A percentile compares a stretch with the other conserved stretches of the same genome.
Conservation (phyloP, 2,113 vertebrate species). For the Connochaetes taurinus region DNA sequence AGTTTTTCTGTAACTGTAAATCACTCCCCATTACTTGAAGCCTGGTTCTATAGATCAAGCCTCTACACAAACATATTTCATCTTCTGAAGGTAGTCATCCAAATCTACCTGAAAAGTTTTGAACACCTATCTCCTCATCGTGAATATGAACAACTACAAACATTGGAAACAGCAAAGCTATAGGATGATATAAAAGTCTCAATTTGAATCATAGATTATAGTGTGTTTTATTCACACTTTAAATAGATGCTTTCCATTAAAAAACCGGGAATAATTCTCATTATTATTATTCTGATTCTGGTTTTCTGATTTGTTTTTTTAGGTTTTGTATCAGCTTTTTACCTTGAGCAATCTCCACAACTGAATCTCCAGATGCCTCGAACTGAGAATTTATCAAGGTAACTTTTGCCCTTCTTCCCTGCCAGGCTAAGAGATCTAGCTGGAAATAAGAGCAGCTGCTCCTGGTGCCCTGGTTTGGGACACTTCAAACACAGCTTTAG, state of each 20-base stretch:
- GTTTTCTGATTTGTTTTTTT: background rate
- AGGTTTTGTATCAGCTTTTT: background rate
- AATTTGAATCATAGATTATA: background rate
- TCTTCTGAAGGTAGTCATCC: background rate
- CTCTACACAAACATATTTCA: background rate
- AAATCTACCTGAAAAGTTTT: background rate
- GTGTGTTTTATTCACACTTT: background rate
- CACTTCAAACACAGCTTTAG: slow-evolving; percentile 50
- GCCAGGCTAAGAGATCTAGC: background rate
- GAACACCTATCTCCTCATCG: background rate
- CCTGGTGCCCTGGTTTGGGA: slow-evolving; percentile 54
- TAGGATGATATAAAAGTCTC: background rate
- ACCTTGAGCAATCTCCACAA: background rate
- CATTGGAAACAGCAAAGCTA: background rate
- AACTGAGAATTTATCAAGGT: slow-evolving; percentile 22
- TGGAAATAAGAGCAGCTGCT: slow-evolving; percentile 64
- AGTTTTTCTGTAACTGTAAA: background rate
- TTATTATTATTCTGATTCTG: background rate
- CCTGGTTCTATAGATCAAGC: background rate
- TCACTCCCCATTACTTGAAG: background rate
- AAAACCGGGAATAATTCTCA: background rate
- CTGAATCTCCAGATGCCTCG: background rate
- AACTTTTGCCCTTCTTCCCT: background rate
- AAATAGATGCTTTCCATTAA: slow-evolving; percentile 13
- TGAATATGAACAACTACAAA: background rate